A percentile compares a stretch with the other conserved stretches of the same genome.
phyloP scores from a whole-genome alignment of 2,797 vertebrate species.

The Helostoma temminkii region DNA sequence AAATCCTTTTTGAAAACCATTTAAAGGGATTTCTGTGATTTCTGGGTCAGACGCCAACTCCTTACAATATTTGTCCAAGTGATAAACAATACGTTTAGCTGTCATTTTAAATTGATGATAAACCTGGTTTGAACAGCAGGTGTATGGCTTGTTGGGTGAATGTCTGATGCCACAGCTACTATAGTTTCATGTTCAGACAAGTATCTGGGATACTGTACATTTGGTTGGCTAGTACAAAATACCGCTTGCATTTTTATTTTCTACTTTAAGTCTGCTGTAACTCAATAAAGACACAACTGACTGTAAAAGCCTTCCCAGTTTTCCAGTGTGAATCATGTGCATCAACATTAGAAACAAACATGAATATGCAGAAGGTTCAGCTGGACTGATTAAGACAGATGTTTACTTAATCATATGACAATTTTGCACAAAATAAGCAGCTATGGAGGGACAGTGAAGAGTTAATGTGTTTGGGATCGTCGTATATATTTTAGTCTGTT shows the following conservation, averaged over 20 bases:
- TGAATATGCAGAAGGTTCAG: neutral
- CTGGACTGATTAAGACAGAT: neutral
- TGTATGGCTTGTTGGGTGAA: constrained; percentile 67
- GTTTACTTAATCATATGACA: too few species aligned
- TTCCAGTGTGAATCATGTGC: neutral
- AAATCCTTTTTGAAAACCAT: constrained; percentile 22
- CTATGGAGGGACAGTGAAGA: neutral
- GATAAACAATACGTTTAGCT: constrained; percentile 20
- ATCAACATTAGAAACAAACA: neutral
- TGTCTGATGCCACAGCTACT: constrained; percentile 74
- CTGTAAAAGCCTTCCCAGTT: constrained; percentile 30
- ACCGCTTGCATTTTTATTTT: constrained; percentile 82
- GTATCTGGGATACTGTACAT: constrained; percentile 81
- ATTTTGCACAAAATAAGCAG: constrained; percentile 17
- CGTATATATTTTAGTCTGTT: neutral
- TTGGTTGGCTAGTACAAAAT: constrained; percentile 67
- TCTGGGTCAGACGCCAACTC: constrained; percentile 24
- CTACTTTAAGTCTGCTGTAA: constrained; percentile 92
- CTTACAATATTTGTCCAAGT: constrained; percentile 42
- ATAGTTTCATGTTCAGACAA: constrained; percentile 77
- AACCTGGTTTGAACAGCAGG: constrained; percentile 52
- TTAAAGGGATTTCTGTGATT: constrained; percentile 44
- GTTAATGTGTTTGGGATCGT: neutral
- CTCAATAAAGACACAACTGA: constrained; percentile 85
- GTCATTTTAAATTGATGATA: constrained; percentile 13